Conservation (phyloP, 2,888 invertebrate genomes). For the Diaperis boleti region DNA sequence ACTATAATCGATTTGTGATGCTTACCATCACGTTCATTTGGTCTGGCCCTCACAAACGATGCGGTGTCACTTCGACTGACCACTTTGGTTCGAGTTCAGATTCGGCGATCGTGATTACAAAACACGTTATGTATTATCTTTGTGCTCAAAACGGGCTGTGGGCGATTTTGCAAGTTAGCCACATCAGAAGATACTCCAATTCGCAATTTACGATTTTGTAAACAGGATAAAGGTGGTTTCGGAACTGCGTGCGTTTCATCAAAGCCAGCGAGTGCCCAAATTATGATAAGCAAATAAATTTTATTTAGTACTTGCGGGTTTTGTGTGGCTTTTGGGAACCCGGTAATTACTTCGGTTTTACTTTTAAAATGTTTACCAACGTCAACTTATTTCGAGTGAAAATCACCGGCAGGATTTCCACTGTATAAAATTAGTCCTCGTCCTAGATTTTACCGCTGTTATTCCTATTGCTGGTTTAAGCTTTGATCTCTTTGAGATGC, state of each 20-base stretch:
- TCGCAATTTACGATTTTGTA: constrained; percentile 8
- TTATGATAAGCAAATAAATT: constrained; percentile 18
- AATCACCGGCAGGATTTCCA: background rate
- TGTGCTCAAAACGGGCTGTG: background rate
- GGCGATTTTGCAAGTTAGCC: constrained; percentile 7
- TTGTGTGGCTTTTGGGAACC: constrained; percentile 3
- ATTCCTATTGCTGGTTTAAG: background rate
- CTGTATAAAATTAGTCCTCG: background rate
- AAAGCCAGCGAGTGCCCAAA: background rate
- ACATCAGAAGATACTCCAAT: constrained; percentile 13
- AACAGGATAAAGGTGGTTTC: constrained; percentile 8
- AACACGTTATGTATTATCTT: background rate
- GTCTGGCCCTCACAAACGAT: constrained; percentile 19
- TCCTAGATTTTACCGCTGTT: background rate
- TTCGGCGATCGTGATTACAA: background rate
- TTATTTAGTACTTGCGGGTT: constrained; percentile 11
- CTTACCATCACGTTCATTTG: constrained; percentile 31
- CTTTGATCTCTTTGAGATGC: background rate
- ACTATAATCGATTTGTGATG: constrained; percentile 33
- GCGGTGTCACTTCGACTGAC: constrained; percentile 25
- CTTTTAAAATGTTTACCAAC: constrained; percentile 15
- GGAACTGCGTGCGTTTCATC: background rate
- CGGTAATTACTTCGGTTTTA: constrained; percentile 13
- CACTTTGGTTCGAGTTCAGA: constrained; percentile 10
- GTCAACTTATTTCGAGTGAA: background rate